phyloP scores from a whole-genome alignment of 1,140 invertebrate genomes.

The Alviniconcha marisindica region DNA sequence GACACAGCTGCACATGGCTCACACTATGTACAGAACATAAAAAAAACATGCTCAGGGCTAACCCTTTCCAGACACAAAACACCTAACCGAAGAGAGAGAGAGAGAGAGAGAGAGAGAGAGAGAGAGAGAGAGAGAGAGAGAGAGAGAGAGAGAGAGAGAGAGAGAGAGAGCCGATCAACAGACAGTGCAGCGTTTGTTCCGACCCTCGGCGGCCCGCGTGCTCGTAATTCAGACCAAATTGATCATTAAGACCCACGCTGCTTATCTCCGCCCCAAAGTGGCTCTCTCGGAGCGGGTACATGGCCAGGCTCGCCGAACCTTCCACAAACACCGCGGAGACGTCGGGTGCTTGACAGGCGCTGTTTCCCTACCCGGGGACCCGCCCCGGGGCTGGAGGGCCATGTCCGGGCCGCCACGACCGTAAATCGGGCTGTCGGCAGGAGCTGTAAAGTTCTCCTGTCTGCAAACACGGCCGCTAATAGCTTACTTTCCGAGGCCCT shows the following conservation, averaged over 20 bases:
- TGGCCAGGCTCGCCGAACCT: neutral
- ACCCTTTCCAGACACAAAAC: neutral
- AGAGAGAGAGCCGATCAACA: neutral
- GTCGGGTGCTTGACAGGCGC: neutral
- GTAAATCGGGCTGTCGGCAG: neutral
- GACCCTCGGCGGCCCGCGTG: neutral
- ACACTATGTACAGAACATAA: too few relatives aligned
- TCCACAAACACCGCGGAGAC: neutral
- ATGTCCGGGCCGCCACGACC: neutral
- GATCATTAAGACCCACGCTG: slow-evolving; percentile 7
- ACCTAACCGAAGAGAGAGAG: neutral
- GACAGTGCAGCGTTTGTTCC: slow-evolving; percentile 7
- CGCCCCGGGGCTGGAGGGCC: neutral
- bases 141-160: neutral
- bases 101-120: neutral
- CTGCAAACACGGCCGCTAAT: neutral
- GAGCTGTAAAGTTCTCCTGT: slow-evolving; percentile 17
- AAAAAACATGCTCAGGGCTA: too few relatives aligned
- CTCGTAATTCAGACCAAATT: slow-evolving; percentile 31
- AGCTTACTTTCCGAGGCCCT: neutral
- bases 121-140: neutral
- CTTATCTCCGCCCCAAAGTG: slow-evolving; percentile 10
- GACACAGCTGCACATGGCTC: too few relatives aligned
- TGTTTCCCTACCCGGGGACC: neutral
- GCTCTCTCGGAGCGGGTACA: neutral